Conservation (phyloP, 2,888 invertebrate genomes). For the Danaus chrysippus region DNA sequence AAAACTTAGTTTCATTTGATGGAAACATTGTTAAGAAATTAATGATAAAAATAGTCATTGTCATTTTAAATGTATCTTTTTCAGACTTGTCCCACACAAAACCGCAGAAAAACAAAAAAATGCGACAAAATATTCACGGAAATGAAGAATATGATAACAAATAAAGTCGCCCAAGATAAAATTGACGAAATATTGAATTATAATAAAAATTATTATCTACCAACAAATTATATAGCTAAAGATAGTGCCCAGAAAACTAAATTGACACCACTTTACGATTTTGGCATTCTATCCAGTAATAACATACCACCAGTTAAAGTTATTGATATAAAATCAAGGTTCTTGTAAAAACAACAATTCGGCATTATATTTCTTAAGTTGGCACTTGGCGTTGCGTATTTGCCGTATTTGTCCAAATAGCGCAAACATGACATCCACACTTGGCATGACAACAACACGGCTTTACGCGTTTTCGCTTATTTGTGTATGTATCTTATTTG, state of each 20-base stretch:
- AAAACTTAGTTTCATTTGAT: too few relatives aligned
- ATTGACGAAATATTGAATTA: slow-evolving; percentile 41
- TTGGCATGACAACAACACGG: too few relatives aligned
- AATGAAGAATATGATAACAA: slow-evolving; percentile 41
- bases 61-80: slow-evolving; percentile 28
- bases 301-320: slow-evolving; percentile 47
- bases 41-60: not conserved
- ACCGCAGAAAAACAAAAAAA: slow-evolving; percentile 43
- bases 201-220: slow-evolving; percentile 44
- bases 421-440: too few relatives aligned
- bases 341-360: too few relatives aligned
- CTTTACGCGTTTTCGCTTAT: too few relatives aligned
- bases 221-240: slow-evolving; percentile 14
- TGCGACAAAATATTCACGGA: slow-evolving; percentile 50
- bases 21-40: too few relatives aligned
- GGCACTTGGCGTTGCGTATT: too few relatives aligned
- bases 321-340: slow-evolving; percentile 34
- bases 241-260: slow-evolving; percentile 7
- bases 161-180: slow-evolving; percentile 33
- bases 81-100: slow-evolving; percentile 60
- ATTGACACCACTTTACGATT: slow-evolving; percentile 43
- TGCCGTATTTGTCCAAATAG: too few relatives aligned
- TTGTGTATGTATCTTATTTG: too few relatives aligned
- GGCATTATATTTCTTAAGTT: too few relatives aligned
- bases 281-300: slow-evolving; percentile 45